Evolutionary conservation across 2,797 vertebrate species (phyloP).

Genomic region (Danio jaintianensis): DNA sequence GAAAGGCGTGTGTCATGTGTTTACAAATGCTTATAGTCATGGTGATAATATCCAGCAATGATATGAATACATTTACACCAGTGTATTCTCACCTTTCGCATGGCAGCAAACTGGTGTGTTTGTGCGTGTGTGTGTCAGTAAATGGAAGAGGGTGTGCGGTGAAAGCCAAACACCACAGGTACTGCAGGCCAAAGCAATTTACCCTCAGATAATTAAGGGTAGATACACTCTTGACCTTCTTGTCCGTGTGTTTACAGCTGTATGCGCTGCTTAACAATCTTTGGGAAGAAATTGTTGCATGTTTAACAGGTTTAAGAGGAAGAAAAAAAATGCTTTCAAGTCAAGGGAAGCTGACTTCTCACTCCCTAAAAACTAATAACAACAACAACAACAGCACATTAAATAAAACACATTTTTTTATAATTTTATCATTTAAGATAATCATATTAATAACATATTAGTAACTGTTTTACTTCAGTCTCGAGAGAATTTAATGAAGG

Average conservation of each 20-base stretch:
- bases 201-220: slow-evolving; percentile 49
- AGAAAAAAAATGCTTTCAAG: background rate
- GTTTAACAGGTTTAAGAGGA: background rate
- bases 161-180: slow-evolving; percentile 14
- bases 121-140: slow-evolving; percentile 8
- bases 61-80: slow-evolving; percentile 38
- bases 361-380: too few species aligned
- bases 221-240: slow-evolving; percentile 46
- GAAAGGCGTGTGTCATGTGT: slow-evolving; percentile 18
- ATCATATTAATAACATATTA: too few species aligned
- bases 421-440: too few species aligned
- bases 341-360: background rate
- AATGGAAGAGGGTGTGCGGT: slow-evolving; percentile 8
- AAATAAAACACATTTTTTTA: too few species aligned
- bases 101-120: slow-evolving; percentile 4
- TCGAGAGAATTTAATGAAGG: too few species aligned
- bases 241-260: background rate
- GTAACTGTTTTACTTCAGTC: too few species aligned
- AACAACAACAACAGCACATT: too few species aligned
- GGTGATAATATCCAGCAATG: slow-evolving; percentile 15
- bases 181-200: slow-evolving; percentile 50
- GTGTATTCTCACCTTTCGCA: slow-evolving; percentile 15
- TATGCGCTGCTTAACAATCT: background rate
- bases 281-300: background rate
- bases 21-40: slow-evolving; percentile 45